These are phyloP conservation scores for Drosophila anomalata DNA, from an alignment of 2,888 invertebrate species.

Conservation along the genomic window DNA sequence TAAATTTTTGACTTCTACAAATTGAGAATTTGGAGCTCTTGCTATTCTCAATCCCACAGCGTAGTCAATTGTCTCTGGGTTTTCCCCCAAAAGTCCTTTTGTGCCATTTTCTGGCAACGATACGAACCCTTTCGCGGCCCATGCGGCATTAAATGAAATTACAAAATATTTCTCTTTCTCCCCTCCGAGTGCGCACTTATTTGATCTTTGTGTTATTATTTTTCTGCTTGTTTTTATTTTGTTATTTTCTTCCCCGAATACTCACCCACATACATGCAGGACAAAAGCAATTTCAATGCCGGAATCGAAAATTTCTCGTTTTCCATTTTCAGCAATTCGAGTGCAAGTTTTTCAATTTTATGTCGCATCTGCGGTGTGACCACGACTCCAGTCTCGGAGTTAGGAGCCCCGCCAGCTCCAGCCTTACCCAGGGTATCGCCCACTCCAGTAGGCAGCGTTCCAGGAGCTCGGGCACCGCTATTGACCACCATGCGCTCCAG, in stretches of 20 bases:
- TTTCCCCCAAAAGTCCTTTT: conserved; percentile 6
- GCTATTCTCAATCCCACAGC: conserved; percentile 12
- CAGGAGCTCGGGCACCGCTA: conserved; percentile 49
- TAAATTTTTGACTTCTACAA: conserved; percentile 10
- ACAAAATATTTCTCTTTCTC: conserved; percentile 49
- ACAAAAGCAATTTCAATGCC: conserved; percentile 89
- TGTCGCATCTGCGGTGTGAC: conserved; percentile 86
- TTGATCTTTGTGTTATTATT: conserved; percentile 34
- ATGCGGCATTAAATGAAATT: conserved; percentile 64
- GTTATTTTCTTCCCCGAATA: conserved; percentile 41
- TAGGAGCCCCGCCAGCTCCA: conserved; percentile 1
- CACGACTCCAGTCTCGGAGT: conserved; percentile 62
- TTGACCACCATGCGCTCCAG: conserved; percentile 88
- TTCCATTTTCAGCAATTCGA: conserved; percentile 88
- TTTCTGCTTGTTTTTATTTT: conserved; percentile 24
- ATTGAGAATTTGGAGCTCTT: conserved; percentile 12
- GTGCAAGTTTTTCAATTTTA: conserved; percentile 88
- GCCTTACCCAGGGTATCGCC: conserved; percentile 4
- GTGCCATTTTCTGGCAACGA: conserved; percentile 35
- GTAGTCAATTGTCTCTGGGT: conserved; percentile 19
- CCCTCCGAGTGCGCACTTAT: conserved; percentile 7
- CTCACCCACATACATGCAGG: conserved; percentile 91
- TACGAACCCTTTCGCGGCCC: conserved; percentile 38
- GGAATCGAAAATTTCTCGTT: conserved; percentile 89
- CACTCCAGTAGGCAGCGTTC: conserved; percentile 41